A percentile compares a stretch with the other conserved stretches of the same genome.
These are phyloP conservation scores for Vipera latastei DNA, from an alignment of 2,797 vertebrate genomes.

Conservation along the genomic window DNA sequence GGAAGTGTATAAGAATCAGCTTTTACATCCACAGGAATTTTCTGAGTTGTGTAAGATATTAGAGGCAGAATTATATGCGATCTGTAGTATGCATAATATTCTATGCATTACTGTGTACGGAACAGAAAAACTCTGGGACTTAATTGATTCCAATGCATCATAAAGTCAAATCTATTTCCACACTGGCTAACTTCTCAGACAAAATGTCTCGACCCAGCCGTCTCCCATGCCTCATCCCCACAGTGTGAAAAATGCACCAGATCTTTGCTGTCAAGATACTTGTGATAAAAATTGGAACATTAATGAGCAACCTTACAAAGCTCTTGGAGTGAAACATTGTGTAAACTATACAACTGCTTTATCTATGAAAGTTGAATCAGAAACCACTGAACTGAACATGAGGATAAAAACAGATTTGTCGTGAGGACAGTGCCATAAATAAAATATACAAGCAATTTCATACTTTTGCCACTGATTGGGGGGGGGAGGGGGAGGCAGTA, in stretches of 20 bases:
- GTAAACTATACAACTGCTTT: slow-evolving; percentile 13
- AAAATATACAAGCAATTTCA: not conserved
- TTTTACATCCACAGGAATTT: not conserved
- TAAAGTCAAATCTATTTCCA: not conserved
- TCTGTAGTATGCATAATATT: not conserved
- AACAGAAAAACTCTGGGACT: not conserved
- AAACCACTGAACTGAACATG: not conserved
- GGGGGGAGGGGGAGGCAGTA: not conserved
- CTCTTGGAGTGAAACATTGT: not conserved
- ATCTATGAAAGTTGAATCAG: not conserved
- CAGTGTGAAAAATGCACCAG: slow-evolving; percentile 4
- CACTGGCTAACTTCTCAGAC: not conserved
- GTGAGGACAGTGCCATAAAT: not conserved
- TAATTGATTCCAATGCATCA: not conserved
- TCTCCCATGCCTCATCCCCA: not conserved
- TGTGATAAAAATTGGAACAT: not conserved
- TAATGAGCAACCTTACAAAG: not conserved
- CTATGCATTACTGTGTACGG: not conserved
- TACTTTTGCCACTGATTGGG: not conserved
- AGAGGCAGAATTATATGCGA: not conserved
- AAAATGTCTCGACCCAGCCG: not conserved
- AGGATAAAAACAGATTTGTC: not conserved
- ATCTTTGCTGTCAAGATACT: not conserved
- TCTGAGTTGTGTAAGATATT: not conserved
- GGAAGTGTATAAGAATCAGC: not conserved